These are phyloP conservation scores for Glyptemys insculpta DNA, from an alignment of 2,797 vertebrate species.

Conservation along the genomic window DNA sequence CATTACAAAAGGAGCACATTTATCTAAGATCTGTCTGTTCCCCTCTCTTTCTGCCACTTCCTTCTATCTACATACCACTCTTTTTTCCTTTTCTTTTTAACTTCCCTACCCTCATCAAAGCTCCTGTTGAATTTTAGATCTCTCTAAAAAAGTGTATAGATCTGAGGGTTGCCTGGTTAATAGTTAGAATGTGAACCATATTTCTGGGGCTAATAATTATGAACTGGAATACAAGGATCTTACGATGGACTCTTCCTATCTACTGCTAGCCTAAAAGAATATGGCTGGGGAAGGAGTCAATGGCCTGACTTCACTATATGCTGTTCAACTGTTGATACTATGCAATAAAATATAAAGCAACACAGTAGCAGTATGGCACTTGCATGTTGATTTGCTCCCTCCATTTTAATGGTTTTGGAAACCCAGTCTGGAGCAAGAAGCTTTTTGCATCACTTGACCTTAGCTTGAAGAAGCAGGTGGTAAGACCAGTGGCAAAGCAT, in stretches of 20 bases:
- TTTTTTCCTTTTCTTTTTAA: not conserved
- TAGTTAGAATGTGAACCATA: not conserved
- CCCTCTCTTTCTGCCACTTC: not conserved
- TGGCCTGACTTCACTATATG: not conserved
- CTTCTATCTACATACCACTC: too few relatives aligned
- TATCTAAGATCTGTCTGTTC: not conserved
- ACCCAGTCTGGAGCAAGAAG: too few relatives aligned
- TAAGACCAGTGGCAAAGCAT: not conserved
- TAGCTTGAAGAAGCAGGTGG: not conserved
- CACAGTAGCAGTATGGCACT: too few relatives aligned
- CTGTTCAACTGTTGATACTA: too few relatives aligned
- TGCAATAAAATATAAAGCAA: not conserved
- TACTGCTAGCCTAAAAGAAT: not conserved
- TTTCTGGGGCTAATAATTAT: not conserved
- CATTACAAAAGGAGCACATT: not conserved
- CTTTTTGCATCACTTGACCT: not conserved
- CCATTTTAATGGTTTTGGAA: too few relatives aligned
- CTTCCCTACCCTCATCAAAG: not conserved
- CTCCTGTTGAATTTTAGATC: not conserved
- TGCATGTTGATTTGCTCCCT: too few relatives aligned
- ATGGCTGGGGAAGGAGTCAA: not conserved
- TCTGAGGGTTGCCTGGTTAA: too few relatives aligned
- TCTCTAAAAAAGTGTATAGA: not conserved
- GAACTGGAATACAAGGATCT: not conserved
- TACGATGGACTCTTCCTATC: not conserved